Evolutionary conservation across 2,113 vertebrate species (phyloP).

Genomic region (Labeo rohita): DNA sequence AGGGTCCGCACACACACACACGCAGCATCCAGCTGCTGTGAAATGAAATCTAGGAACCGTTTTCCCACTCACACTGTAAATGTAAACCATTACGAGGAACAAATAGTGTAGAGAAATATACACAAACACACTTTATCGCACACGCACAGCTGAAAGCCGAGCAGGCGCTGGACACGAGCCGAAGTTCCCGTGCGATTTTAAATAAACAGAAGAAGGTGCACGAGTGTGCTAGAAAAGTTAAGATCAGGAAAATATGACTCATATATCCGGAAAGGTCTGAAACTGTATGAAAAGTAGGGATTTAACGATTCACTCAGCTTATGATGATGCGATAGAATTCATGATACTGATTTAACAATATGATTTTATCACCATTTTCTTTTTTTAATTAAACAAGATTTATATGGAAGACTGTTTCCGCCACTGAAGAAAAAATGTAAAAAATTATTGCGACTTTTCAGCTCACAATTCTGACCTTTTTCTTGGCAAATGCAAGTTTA

Average conservation of each 20-base stretch:
- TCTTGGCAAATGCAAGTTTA: too few relatives aligned
- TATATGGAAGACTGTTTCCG: too few relatives aligned
- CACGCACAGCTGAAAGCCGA: background rate
- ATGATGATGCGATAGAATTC: too few relatives aligned
- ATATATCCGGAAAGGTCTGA: background rate
- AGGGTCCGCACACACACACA: slow-evolving; percentile 18
- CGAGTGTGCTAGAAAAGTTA: background rate
- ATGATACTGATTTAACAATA: too few relatives aligned
- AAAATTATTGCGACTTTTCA: too few relatives aligned
- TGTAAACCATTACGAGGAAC: background rate
- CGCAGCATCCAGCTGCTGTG: background rate
- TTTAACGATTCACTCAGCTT: too few relatives aligned
- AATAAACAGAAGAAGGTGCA: background rate
- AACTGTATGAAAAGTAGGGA: background rate
- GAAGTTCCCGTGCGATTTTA: background rate
- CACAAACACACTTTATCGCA: background rate
- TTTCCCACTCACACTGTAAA: background rate
- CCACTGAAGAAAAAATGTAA: too few relatives aligned
- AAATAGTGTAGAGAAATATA: background rate
- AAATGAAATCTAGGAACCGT: background rate
- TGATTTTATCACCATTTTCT: too few relatives aligned
- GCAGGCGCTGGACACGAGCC: background rate
- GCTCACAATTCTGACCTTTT: too few relatives aligned
- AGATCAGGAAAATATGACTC: slow-evolving; percentile 11
- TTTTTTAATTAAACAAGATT: too few relatives aligned